Evolutionary conservation across 2,113 vertebrate genomes (phyloP), one percentile per base, ranked within the genome.

Genomic region (Clarias macrocephalus): DNA sequence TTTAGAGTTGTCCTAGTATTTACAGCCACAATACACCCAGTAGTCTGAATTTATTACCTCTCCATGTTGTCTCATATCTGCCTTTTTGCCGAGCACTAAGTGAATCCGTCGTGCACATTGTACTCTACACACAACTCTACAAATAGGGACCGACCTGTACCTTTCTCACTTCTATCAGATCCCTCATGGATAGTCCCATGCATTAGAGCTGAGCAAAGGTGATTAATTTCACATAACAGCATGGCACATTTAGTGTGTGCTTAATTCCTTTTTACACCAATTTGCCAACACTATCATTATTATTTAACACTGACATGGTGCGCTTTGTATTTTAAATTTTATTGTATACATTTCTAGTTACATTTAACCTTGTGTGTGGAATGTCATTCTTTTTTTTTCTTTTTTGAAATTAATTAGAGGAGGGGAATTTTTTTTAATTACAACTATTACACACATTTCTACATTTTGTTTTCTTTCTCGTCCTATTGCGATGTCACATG

Each of bases 1-100:
- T 80, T 33, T 21, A 59, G 16, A 80, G 5, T 59, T 80, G 79
- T 33, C 18, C 57, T 80, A 60, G 79, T 80, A 80, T 80, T 80
- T 80, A 80, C 57, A 80, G 79, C 28, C 57, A 37, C 56, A 60
- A 60, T 37, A 28, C 56, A 23, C 23, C 28, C 28, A 56, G 76
- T 57, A 57, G 48, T 77, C 42, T 77, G 48, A 77, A 18, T 18
- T 79, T 56, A 28, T 79, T 57, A 48, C 3, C 1, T 23, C 37
- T 52, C 72, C 42, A 52, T n/a, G 11, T 52, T 75, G 16, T 52
- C 42, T 25, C 19, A n/a, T 25, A 15, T 75, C 42, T 75, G 11
- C 11, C 42, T 79, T 60, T 80, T 33, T 3, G 28, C 23, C 16
- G 2, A 60, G 30, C 28, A 13, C 56, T 59, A 15, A 23, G 19